Evolutionary conservation across 2,113 vertebrate species (phyloP), one percentile per base, ranked within the genome.

Genomic region (Lepidothrix coronata): DNA sequence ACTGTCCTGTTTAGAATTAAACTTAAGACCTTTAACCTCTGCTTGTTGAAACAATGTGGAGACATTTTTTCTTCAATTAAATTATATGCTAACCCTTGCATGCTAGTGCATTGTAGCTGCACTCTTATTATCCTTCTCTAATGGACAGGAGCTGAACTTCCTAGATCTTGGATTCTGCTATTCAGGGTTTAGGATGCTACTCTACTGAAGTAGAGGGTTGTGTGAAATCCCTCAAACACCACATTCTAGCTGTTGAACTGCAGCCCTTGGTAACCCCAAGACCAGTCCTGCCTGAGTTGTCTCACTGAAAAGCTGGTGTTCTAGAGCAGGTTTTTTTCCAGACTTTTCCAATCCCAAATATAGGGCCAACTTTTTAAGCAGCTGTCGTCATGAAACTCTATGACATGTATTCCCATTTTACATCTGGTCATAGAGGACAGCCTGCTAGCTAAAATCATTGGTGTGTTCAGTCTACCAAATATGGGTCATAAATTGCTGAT

Each of bases 11-110:
- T 95, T 19, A 88, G 85, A 95, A 94, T 66, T 35, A 78, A 73
- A 52, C 10, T 67, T 80, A 86, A 94, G 88, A 80, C 85, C 90
- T 94, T 96, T 94, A 92, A 86, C 93, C 75, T 96, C 87, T 83
- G 58, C 37, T 57, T 91, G 75, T 61, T 63, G 37, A 73, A 67
- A 84, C 81, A 85, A 81, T 15, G 43, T n/a, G 35, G 48, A 93
- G 85, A 80, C 24, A 11, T 59, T 76, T 88, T 75, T 82, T 58
- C 43, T 73, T 54, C 46, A 9, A 72, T 62, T 90, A 55, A 72
- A 83, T 62, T n/a, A 30, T 63, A 37, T 30, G 30, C 33, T 93
- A 67, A 25, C 43, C 66, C 19, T 93, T 76, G 30, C 5, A 25
- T 71, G 51, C 43, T 76, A 44, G 35, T 41, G 23, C 15, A 52